Evolutionary conservation across 1,140 invertebrate species (phyloP).

Genomic region (Ooceraea biroi): DNA sequence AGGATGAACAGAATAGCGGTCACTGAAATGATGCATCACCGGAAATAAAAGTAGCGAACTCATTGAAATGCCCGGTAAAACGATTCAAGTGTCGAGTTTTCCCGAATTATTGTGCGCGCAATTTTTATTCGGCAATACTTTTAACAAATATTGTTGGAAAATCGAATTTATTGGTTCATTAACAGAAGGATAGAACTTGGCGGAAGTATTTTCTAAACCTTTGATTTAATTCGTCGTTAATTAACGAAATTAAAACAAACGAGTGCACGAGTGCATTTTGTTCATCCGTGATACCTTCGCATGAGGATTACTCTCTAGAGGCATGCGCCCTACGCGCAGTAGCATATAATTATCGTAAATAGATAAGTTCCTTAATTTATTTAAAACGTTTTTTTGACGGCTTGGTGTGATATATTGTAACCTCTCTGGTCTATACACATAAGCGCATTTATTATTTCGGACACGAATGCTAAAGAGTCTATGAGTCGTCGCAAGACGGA

Average conservation of each 20-base stretch:
- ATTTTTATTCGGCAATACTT: no score
- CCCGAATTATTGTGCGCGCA: no score
- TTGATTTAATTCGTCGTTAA: no score
- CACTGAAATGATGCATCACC: background rate
- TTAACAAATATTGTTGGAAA: background rate
- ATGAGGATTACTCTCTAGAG: conserved; percentile 79
- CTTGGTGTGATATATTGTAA: conserved; percentile 79
- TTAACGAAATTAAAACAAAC: conserved; percentile 17
- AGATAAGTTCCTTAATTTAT: conserved; percentile 79
- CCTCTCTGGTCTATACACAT: conserved; percentile 82
- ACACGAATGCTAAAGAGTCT: conserved; percentile 82
- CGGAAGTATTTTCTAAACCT: no score
- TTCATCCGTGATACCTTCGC: conserved; percentile 78
- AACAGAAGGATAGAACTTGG: background rate
- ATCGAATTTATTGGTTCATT: background rate
- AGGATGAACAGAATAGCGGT: conserved; percentile 76
- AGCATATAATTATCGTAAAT: conserved; percentile 80
- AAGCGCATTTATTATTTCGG: conserved; percentile 84
- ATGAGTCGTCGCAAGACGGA: conserved; percentile 70
- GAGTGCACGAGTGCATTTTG: conserved; percentile 73
- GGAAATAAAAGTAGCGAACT: conserved; percentile 38
- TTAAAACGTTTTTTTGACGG: conserved; percentile 76
- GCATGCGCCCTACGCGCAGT: conserved; percentile 80
- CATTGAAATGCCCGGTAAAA: conserved; percentile 55
- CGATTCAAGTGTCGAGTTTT: background rate